Percentiles rank a stretch among this genome's conserved stretches.
Evolutionary conservation across 2,797 vertebrate species (phyloP).

Genomic region (Pelodytes ibericus): DNA sequence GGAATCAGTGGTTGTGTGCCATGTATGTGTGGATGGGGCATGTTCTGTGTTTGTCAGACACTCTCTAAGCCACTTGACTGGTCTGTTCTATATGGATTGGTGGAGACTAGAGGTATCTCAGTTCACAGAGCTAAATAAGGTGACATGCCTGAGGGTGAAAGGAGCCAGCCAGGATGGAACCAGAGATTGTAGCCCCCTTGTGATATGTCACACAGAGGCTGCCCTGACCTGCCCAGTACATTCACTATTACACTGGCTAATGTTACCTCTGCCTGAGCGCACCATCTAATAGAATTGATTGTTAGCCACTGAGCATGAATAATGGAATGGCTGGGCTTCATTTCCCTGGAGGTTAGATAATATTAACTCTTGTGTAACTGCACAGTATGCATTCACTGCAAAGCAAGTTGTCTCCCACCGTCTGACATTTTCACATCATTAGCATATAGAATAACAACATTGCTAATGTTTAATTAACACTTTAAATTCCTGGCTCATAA

Average conservation of each 20-base stretch:
- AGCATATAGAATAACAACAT: too few species aligned
- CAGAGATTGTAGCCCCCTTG: constrained; percentile 47
- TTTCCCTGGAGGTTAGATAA: neutral
- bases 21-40: neutral
- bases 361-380: neutral
- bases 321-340: neutral
- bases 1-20: too few species aligned
- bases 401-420: too few species aligned
- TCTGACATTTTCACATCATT: too few species aligned
- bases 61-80: neutral
- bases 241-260: constrained; percentile 11
- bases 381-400: neutral
- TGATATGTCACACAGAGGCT: constrained; percentile 53
- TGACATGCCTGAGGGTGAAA: constrained; percentile 46
- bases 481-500: too few species aligned
- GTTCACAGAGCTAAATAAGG: too few species aligned
- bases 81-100: neutral
- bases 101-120: constrained; percentile 41
- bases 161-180: constrained; percentile 56
- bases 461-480: too few species aligned
- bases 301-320: neutral
- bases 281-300: neutral
- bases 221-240: constrained; percentile 46
- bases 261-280: constrained; percentile 32
- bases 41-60: neutral